Conservation (phyloP, 2,797 vertebrate species). For the Chelmon rostratus region DNA sequence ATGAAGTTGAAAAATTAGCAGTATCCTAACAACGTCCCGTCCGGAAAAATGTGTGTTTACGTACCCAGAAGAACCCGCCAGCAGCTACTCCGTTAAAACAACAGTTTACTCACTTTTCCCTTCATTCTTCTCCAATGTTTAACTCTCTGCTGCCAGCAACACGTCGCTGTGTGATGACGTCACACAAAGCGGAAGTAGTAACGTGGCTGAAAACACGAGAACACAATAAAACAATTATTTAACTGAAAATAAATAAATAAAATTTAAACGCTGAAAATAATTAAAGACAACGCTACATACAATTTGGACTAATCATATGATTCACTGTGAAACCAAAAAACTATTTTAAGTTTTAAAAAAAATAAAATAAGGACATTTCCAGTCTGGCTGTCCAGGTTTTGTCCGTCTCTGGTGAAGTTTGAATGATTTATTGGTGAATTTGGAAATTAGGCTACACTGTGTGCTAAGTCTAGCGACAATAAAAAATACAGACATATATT, state of each 20-base stretch:
- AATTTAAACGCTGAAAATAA: too few relatives aligned
- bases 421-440: too few relatives aligned
- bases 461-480: too few relatives aligned
- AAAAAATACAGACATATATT: too few relatives aligned
- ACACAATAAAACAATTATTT: neutral
- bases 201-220: slow-evolving; percentile 41
- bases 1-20: neutral
- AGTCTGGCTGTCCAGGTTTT: too few relatives aligned
- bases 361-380: too few relatives aligned
- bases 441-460: too few relatives aligned
- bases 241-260: neutral
- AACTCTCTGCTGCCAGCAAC: neutral
- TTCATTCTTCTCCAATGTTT: neutral
- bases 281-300: too few relatives aligned
- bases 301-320: too few relatives aligned
- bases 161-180: slow-evolving; percentile 70
- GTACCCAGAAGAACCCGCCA: neutral
- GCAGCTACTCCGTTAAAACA: neutral
- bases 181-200: neutral
- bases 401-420: too few relatives aligned
- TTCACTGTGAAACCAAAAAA: too few relatives aligned
- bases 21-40: neutral
- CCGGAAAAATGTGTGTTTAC: neutral
- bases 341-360: too few relatives aligned
- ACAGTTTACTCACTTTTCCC: neutral